phyloP scores from a whole-genome alignment of 2,797 vertebrate species.

The Cheirogaleus major region DNA sequence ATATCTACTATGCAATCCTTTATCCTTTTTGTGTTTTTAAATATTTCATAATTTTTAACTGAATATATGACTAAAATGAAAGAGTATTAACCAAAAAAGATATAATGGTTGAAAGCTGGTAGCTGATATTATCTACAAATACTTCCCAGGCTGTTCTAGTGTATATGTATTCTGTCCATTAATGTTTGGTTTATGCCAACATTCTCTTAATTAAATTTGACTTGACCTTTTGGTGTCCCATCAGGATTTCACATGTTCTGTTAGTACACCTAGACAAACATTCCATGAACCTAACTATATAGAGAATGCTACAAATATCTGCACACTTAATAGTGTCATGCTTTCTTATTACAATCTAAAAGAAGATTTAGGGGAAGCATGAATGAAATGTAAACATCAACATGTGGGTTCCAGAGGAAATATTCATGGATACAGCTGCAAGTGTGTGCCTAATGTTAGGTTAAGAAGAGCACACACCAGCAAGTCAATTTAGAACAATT shows the following conservation, averaged over 20 bases:
- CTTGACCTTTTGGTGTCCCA: background rate
- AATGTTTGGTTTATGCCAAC: background rate
- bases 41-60: constrained; percentile 1
- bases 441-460: background rate
- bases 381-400: background rate
- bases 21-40: background rate
- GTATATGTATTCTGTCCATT: background rate
- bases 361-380: background rate
- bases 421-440: background rate
- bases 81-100: background rate
- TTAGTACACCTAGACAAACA: background rate
- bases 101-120: background rate
- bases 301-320: background rate
- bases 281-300: background rate
- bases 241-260: background rate
- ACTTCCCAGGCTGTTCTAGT: background rate
- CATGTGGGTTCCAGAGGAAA: background rate
- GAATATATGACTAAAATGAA: background rate
- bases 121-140: background rate
- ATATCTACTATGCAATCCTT: background rate
- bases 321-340: background rate
- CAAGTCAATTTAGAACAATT: background rate
- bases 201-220: background rate
- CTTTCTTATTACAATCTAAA: background rate
- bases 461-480: background rate